Evolutionary conservation across 2,888 invertebrate species (phyloP), one percentile per base, ranked within the genome.

Genomic region (Lymantria monacha): DNA sequence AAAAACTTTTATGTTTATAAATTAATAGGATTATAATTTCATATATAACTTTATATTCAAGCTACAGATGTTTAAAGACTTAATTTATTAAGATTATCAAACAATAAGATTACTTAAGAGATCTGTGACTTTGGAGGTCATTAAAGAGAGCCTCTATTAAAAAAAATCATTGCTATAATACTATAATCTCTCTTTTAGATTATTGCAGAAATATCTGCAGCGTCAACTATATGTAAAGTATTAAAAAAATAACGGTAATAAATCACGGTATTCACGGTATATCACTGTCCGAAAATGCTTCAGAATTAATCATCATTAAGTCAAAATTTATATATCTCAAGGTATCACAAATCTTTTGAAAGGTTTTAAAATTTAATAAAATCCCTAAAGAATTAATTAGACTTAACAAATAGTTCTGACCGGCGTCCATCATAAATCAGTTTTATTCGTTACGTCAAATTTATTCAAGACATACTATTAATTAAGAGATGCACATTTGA

Each of bases 361-460:
- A 33, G 33, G 33, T 33, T 33, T 33, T 8, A 33, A 33, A 33
- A 33, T 33, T 33, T 38, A 12, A 38, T 38, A 38, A 38, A 38
- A 38, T 38, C 38, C 38, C 38, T 38, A 42, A 41, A 30, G 41
- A 14, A 31, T 59, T 36, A 36, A 36, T 11, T 36, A 11, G 36
- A 36, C 36, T 11, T 11, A 36, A 66, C 55, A 51, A 55, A 54
- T 56, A 54, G 49, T 56, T 47, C 51, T 42, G 47, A 51, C 55
- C 51, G 52, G 54, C 55, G 55, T 54, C 60, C 51, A 49, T 51
- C 53, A 48, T 57, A 57, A 59, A 54, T 55, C 49, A 50, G 22
- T 40, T 38, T 45, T 42, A 54, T 48, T 53, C 49, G 15, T 42
- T 42, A 30, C 42, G 12, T 30, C 13, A 42, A 30, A 22, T 14